Percentiles rank a stretch among this genome's conserved stretches.
Conservation (phyloP, 2,797 vertebrate species). For the Onychomys leucogaster region DNA sequence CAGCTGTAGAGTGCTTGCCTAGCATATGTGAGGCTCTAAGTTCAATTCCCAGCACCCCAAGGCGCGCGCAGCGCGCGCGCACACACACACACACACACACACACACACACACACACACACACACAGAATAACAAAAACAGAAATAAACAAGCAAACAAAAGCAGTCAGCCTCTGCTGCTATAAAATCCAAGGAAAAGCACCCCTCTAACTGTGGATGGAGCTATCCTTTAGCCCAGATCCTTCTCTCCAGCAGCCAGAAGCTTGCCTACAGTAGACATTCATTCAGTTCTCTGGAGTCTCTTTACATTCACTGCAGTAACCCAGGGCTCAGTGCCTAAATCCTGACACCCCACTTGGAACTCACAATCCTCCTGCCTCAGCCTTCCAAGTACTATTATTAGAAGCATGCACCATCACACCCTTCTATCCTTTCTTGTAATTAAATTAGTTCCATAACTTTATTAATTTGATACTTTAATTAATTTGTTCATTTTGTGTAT, state of each 20-base stretch:
- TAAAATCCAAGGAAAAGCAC: background rate
- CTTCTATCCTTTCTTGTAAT: background rate
- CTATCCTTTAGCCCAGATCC: background rate
- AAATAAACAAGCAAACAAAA: background rate
- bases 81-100: no score
- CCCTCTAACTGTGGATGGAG: background rate
- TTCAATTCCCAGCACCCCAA: no score
- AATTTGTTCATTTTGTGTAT: background rate
- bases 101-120: no score
- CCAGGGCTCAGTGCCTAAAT: background rate
- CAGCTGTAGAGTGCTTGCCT: background rate
- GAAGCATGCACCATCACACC: background rate
- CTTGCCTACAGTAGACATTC: background rate
- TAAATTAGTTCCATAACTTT: constrained; percentile 7
- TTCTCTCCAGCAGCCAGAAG: background rate
- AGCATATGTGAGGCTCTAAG: background rate
- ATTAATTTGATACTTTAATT: background rate
- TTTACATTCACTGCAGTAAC: background rate
- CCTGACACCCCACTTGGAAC: background rate
- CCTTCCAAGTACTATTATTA: background rate
- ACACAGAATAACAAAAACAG: no score
- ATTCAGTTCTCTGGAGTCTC: background rate
- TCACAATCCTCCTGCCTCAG: background rate
- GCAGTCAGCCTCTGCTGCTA: background rate
- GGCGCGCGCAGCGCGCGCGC: no score